These are phyloP conservation scores for Notolepis coatsorum DNA, from an alignment of 2,797 vertebrate genomes.

Conservation along the genomic window DNA sequence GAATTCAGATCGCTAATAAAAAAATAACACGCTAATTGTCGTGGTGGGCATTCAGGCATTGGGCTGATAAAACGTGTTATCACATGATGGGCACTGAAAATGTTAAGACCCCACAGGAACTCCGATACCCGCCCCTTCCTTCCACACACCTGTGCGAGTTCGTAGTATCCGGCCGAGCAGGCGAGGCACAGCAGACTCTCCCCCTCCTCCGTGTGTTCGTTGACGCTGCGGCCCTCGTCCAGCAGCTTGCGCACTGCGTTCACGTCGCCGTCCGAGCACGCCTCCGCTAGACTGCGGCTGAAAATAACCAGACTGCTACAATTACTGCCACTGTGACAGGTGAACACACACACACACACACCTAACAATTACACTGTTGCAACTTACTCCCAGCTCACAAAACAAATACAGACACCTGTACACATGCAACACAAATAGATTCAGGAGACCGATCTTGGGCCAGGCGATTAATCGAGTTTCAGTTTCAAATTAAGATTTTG, in stretches of 20 bases:
- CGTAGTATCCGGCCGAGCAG: slow-evolving; percentile 98
- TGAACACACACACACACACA: slow-evolving; percentile 57
- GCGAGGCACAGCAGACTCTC: slow-evolving; percentile 98
- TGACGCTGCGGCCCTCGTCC: slow-evolving; percentile 98
- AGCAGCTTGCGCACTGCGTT: slow-evolving; percentile 97
- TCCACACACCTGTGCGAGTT: slow-evolving; percentile 94
- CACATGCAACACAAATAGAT: background rate
- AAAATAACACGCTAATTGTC: too few species aligned
- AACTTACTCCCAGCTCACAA: background rate
- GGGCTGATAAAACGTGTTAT: too few species aligned
- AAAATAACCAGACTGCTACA: slow-evolving; percentile 91
- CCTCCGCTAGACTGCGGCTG: slow-evolving; percentile 99
- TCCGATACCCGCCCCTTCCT: background rate
- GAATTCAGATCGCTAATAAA: too few species aligned
- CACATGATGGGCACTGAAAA: too few species aligned
- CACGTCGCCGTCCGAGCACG: slow-evolving; percentile 98
- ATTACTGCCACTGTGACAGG: slow-evolving; percentile 88
- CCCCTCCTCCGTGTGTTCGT: slow-evolving; percentile 98
- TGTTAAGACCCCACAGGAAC: background rate
- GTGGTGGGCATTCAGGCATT: too few species aligned
- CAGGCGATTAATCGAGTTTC: too few species aligned
- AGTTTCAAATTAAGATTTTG: too few species aligned
- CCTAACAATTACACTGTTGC: slow-evolving; percentile 43
- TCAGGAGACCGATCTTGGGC: too few species aligned
- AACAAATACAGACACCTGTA: background rate